Evolutionary conservation across 2,113 vertebrate genomes (phyloP).

Genomic region (Microcebus griseorufus): DNA sequence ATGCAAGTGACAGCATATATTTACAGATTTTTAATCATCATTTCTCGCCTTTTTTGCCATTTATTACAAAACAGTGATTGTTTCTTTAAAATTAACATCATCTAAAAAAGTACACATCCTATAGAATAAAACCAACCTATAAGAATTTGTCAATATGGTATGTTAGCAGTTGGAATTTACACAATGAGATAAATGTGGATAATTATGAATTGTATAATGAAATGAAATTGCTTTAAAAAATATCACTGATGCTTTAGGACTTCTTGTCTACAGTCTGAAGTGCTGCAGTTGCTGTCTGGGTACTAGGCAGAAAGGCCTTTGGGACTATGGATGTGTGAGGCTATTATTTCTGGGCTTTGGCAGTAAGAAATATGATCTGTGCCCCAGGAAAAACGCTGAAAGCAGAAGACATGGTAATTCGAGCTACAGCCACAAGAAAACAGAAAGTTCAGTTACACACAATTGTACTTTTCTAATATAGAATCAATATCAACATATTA

Average conservation of each 20-base stretch:
- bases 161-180: background rate
- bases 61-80: background rate
- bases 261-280: constrained; percentile 18
- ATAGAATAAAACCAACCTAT: background rate
- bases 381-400: constrained; percentile 71
- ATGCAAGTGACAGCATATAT: background rate
- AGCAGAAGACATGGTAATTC: constrained; percentile 73
- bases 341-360: constrained; percentile 74
- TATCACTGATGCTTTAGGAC: background rate
- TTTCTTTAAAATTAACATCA: background rate
- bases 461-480: constrained; percentile 52
- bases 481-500: constrained; percentile 61
- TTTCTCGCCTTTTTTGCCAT: background rate
- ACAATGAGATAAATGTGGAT: background rate
- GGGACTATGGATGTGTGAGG: constrained; percentile 72
- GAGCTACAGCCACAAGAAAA: constrained; percentile 67
- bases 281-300: constrained; percentile 66
- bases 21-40: background rate
- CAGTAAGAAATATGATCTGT: constrained; percentile 76
- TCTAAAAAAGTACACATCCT: background rate
- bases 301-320: constrained; percentile 72
- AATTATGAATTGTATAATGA: constrained; percentile 12
- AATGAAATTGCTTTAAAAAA: constrained; percentile 17
- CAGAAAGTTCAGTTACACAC: constrained; percentile 53
- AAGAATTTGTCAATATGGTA: background rate